phyloP scores from a whole-genome alignment of 2,113 vertebrate species.

The Poeciliopsis prolifica region DNA sequence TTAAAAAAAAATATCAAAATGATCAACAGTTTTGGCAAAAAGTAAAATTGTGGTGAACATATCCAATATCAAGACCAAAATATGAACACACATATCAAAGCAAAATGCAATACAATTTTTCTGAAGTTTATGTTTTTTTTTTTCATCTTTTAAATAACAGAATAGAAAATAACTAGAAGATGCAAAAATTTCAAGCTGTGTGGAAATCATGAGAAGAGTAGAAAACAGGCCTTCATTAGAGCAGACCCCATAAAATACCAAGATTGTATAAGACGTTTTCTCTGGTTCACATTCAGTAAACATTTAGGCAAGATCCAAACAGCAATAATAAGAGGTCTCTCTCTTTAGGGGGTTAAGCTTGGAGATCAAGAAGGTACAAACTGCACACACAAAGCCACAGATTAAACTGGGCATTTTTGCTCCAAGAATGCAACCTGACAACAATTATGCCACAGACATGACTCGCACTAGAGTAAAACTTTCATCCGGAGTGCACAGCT shows the following conservation, averaged over 20 bases:
- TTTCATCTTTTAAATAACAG: background rate
- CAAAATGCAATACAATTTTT: background rate
- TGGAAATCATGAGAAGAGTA: background rate
- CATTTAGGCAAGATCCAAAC: constrained; percentile 25
- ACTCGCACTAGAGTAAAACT: constrained; percentile 16
- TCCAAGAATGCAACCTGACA: constrained; percentile 44
- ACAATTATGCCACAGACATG: constrained; percentile 40
- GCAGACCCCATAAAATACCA: constrained; percentile 4
- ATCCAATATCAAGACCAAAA: too few species aligned
- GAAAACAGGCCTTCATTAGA: constrained; percentile 2
- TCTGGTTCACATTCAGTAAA: constrained; percentile 25
- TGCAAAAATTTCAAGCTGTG: background rate
- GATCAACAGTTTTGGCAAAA: background rate
- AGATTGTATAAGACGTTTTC: constrained; percentile 22
- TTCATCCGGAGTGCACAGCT: constrained; percentile 36
- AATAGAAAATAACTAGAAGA: background rate
- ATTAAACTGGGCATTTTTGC: constrained; percentile 6
- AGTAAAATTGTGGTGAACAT: too few species aligned
- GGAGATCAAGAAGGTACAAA: background rate
- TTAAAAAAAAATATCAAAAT: background rate
- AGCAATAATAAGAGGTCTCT: constrained; percentile 14
- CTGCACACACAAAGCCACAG: constrained; percentile 2
- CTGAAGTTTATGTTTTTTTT: too few species aligned
- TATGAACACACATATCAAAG: too few species aligned
- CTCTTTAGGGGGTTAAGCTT: background rate